phyloP scores from a whole-genome alignment of 2,797 vertebrate species.

The Intellagama lesueurii region DNA sequence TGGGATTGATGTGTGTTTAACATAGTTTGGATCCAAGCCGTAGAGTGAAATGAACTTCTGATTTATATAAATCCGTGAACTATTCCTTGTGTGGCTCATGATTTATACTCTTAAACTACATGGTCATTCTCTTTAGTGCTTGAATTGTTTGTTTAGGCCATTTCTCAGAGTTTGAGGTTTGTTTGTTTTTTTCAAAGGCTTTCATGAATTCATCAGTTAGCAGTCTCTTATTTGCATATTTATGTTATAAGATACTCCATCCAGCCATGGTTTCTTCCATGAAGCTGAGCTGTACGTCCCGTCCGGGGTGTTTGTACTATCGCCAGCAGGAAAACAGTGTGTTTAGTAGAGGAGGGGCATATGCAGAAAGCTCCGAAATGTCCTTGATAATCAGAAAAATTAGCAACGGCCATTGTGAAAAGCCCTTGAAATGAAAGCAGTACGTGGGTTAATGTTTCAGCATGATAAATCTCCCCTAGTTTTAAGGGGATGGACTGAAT shows the following conservation, averaged over 20 bases:
- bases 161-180: neutral
- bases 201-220: constrained; percentile 8
- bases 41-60: neutral
- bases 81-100: neutral
- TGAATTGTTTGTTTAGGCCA: neutral
- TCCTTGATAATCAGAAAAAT: constrained; percentile 72
- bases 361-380: constrained; percentile 62
- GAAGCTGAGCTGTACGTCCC: constrained; percentile 44
- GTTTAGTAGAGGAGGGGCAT: neutral
- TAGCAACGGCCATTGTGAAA: constrained; percentile 63
- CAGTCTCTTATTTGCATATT: constrained; percentile 35
- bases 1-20: neutral
- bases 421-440: constrained; percentile 57
- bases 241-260: neutral
- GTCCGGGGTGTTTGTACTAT: constrained; percentile 32
- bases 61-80: neutral
- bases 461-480: constrained; percentile 68
- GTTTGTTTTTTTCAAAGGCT: neutral
- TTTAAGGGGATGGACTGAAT: constrained; percentile 62
- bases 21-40: neutral
- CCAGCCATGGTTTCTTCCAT: constrained; percentile 24
- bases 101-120: neutral
- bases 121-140: neutral
- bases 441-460: constrained; percentile 47
- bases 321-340: constrained; percentile 40